Percentiles rank a stretch among this genome's conserved stretches.
These are phyloP conservation scores for Mechanitis messenoides DNA, from an alignment of 2,888 invertebrate genomes.

Conservation along the genomic window DNA sequence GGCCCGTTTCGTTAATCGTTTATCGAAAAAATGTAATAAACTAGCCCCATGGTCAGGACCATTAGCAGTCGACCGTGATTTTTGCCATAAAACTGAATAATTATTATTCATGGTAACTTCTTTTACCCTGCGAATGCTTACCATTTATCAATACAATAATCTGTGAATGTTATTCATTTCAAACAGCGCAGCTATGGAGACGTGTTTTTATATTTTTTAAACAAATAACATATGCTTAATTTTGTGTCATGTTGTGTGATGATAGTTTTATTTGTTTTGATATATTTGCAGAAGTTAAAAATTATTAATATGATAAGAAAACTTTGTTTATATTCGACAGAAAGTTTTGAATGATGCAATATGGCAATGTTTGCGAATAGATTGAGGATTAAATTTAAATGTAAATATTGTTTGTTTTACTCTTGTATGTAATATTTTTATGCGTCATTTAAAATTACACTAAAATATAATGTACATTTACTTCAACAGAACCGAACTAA, in stretches of 20 bases:
- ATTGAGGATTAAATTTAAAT: conserved; percentile 22
- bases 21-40: conserved; percentile 63
- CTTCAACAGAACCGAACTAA: not conserved
- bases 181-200: conserved; percentile 43
- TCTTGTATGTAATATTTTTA: conserved; percentile 10
- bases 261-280: conserved; percentile 31
- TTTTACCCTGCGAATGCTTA: conserved; percentile 52
- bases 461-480: not conserved
- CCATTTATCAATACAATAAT: conserved; percentile 72
- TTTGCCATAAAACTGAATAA: conserved; percentile 53
- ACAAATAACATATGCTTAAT: conserved; percentile 35
- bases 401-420: conserved; percentile 20
- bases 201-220: conserved; percentile 17
- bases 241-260: conserved; percentile 25
- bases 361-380: conserved; percentile 30
- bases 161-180: conserved; percentile 67
- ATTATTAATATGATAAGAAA: conserved; percentile 33
- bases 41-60: conserved; percentile 51
- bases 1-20: conserved; percentile 67
- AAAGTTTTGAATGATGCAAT: conserved; percentile 32
- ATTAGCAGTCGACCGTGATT: conserved; percentile 65
- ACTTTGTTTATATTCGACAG: conserved; percentile 22
- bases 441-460: not conserved
- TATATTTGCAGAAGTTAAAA: conserved; percentile 31
- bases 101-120: conserved; percentile 65